phyloP scores from a whole-genome alignment of 2,113 vertebrate species.

The Gymnarchus niloticus region DNA sequence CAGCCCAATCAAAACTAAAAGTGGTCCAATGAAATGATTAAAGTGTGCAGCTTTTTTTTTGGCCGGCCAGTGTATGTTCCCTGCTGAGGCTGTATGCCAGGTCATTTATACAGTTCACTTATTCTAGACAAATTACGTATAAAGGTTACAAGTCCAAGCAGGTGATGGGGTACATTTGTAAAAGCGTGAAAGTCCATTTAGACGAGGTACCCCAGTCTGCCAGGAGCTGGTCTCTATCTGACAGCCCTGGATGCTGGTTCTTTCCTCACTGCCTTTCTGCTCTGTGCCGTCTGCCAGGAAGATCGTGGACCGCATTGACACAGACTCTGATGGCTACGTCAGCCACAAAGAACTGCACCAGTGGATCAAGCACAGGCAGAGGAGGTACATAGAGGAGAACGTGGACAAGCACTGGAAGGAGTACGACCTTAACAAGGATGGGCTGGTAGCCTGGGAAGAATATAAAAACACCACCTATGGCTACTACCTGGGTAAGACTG shows the following conservation, averaged over 20 bases:
- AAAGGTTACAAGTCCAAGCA: not conserved
- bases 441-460: slow-evolving; percentile 76
- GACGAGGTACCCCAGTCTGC: not conserved
- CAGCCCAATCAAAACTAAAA: no score
- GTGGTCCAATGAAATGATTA: no score
- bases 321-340: slow-evolving; percentile 68
- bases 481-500: slow-evolving; percentile 65
- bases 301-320: slow-evolving; percentile 84
- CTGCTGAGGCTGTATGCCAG: not conserved
- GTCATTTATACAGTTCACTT: not conserved
- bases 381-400: slow-evolving; percentile 79
- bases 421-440: slow-evolving; percentile 77
- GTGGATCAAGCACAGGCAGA: slow-evolving; percentile 85
- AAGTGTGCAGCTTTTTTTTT: no score
- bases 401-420: slow-evolving; percentile 83
- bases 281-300: slow-evolving; percentile 54
- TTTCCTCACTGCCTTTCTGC: not conserved
- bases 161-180: not conserved
- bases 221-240: not conserved
- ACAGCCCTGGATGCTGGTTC: not conserved
- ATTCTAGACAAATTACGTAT: not conserved
- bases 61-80: not conserved
- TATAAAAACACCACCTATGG: slow-evolving; percentile 85
- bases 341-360: slow-evolving; percentile 70
- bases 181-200: not conserved